These are phyloP conservation scores for Ctenopoma multispine DNA, from an alignment of 2,797 vertebrate species.

Conservation along the genomic window DNA sequence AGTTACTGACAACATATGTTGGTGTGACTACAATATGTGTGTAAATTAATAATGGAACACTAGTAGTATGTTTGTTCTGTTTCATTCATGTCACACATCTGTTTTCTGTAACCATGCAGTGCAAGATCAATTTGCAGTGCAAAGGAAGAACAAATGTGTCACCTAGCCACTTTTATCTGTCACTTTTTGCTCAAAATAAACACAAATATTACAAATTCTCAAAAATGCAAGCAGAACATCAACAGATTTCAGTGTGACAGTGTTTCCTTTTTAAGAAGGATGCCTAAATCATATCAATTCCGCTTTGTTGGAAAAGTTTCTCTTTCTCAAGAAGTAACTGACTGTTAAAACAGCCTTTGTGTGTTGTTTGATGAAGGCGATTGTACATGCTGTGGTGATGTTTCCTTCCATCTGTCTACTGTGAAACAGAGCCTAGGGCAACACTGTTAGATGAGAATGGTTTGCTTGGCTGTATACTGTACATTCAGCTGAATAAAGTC, in stretches of 20 bases:
- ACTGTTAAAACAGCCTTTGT: slow-evolving; percentile 69
- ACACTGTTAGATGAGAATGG: slow-evolving; percentile 63
- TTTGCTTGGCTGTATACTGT: slow-evolving; percentile 63
- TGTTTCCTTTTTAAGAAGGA: slow-evolving; percentile 45
- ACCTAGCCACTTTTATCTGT: slow-evolving; percentile 65
- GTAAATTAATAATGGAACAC: slow-evolving; percentile 65
- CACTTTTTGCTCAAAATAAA: slow-evolving; percentile 62
- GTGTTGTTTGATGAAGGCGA: slow-evolving; percentile 70
- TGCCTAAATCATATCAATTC: slow-evolving; percentile 41
- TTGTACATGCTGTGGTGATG: slow-evolving; percentile 71
- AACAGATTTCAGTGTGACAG: slow-evolving; percentile 47
- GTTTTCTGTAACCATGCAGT: slow-evolving; percentile 62
- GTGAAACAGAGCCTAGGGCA: slow-evolving; percentile 73
- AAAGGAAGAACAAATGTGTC: slow-evolving; percentile 69
- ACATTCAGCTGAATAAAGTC: slow-evolving; percentile 51
- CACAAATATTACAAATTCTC: slow-evolving; percentile 53
- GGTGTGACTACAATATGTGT: slow-evolving; percentile 54
- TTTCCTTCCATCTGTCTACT: slow-evolving; percentile 77
- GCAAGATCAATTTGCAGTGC: slow-evolving; percentile 73
- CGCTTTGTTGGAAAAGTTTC: slow-evolving; percentile 48
- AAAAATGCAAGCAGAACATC: slow-evolving; percentile 47
- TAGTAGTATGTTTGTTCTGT: slow-evolving; percentile 24
- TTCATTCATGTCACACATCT: slow-evolving; percentile 64
- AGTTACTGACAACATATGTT: slow-evolving; percentile 44
- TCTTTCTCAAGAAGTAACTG: slow-evolving; percentile 58